phyloP scores from a whole-genome alignment of 1,140 invertebrate species.

The Solenopsis invicta region DNA sequence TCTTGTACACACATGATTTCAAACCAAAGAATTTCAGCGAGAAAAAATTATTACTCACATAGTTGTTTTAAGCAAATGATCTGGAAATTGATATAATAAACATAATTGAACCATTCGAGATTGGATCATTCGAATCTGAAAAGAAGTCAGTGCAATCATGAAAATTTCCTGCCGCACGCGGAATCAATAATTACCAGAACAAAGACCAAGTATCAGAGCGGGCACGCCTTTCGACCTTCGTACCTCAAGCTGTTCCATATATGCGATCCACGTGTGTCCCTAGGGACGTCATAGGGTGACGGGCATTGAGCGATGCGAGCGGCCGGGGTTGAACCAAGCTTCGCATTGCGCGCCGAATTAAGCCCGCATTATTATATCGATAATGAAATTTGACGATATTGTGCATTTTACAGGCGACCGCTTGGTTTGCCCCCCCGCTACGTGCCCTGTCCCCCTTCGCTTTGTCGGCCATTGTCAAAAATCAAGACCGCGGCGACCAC shows the following conservation, averaged over 20 bases:
- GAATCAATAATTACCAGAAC: conserved; percentile 39
- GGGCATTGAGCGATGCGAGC: conserved; percentile 62
- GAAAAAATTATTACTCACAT: background rate
- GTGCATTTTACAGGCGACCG: conserved; percentile 84
- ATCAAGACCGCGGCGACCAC: conserved; percentile 79
- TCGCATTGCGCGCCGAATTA: conserved; percentile 79
- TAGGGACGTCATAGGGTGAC: conserved; percentile 70
- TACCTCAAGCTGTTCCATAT: conserved; percentile 38
- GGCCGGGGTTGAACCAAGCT: conserved; percentile 51
- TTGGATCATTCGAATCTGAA: conserved; percentile 14
- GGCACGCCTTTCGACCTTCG: conserved; percentile 28
- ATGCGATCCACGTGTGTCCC: conserved; percentile 50
- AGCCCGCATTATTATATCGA: conserved; percentile 85
- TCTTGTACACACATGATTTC: background rate
- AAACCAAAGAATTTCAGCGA: background rate
- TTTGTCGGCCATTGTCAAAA: conserved; percentile 79
- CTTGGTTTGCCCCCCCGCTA: conserved; percentile 37
- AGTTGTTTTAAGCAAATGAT: background rate
- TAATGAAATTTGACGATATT: conserved; percentile 87
- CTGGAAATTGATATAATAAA: background rate
- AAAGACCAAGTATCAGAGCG: conserved; percentile 11
- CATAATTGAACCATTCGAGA: background rate
- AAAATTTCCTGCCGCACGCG: conserved; percentile 17
- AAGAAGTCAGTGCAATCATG: background rate
- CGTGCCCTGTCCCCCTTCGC: background rate